Conservation (phyloP, 1,140 invertebrate genomes). For the Scaptomyza hsui region DNA sequence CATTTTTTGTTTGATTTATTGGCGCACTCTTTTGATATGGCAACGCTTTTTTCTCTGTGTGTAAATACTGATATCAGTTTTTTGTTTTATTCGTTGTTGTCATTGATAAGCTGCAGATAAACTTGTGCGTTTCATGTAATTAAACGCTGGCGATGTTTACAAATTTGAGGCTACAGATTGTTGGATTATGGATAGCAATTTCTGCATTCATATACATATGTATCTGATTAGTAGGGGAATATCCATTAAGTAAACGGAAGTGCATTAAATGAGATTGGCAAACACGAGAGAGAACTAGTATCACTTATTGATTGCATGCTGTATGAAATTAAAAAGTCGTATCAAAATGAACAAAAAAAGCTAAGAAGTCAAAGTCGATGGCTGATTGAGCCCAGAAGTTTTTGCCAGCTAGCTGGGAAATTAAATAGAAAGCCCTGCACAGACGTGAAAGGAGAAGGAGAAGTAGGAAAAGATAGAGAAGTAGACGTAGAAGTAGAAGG, state of each 20-base stretch:
- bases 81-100: too few relatives aligned
- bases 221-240: neutral
- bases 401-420: constrained; percentile 58
- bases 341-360: constrained; percentile 26
- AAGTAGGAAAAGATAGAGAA: constrained; percentile 7
- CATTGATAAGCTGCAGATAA: constrained; percentile 27
- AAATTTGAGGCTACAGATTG: constrained; percentile 15
- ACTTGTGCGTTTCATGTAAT: constrained; percentile 12
- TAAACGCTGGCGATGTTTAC: constrained; percentile 14
- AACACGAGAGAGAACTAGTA: constrained; percentile 26
- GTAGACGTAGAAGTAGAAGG: neutral
- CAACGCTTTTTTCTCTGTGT: constrained; percentile 9
- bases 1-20: constrained; percentile 25
- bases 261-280: constrained; percentile 44
- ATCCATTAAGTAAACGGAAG: constrained; percentile 37
- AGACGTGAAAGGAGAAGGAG: constrained; percentile 32
- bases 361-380: constrained; percentile 34
- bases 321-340: constrained; percentile 32
- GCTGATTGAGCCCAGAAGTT: constrained; percentile 68
- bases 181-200: neutral
- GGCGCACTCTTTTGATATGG: constrained; percentile 8
- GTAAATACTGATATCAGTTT: constrained; percentile 20
- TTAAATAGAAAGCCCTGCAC: constrained; percentile 74
- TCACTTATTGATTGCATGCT: constrained; percentile 53
- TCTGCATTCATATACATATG: neutral